Percentiles rank a stretch among this genome's conserved stretches.
phyloP scores from a whole-genome alignment of 2,113 vertebrate genomes.

The Tragelaphus imberbis region DNA sequence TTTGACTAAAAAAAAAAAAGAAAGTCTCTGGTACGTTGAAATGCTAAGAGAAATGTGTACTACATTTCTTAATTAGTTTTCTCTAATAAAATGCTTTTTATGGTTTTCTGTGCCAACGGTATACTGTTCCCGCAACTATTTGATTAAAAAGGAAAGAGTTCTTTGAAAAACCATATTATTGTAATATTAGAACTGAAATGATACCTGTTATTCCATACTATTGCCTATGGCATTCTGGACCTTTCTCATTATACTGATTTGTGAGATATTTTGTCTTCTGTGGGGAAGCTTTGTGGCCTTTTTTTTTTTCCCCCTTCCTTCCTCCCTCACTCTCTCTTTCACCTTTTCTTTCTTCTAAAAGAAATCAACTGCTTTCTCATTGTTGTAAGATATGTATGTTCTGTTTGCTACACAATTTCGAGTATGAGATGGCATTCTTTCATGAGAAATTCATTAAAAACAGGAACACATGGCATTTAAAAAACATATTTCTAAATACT shows the following conservation, averaged over 20 bases:
- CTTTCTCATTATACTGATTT: constrained; percentile 37
- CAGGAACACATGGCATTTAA: background rate
- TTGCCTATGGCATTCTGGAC: background rate
- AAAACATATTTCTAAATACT: background rate
- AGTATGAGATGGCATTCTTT: background rate
- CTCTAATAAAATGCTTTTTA: background rate
- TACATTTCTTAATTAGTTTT: background rate
- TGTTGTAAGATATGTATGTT: background rate
- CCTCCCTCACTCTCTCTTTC: too few relatives aligned
- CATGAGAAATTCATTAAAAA: background rate
- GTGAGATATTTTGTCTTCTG: constrained; percentile 2
- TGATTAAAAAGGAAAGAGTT: background rate
- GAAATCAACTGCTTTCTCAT: background rate
- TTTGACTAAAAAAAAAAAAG: background rate
- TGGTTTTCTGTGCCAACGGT: background rate
- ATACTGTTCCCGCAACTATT: background rate
- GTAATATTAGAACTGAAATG: background rate
- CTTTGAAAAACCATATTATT: constrained; percentile 30
- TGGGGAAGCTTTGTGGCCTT: background rate
- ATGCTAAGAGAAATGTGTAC: background rate
- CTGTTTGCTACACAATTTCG: background rate
- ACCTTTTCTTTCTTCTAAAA: background rate
- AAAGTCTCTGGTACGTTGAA: background rate
- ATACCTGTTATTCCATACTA: background rate
- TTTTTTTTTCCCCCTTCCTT: background rate